phyloP scores from a whole-genome alignment of 1,140 invertebrate genomes.

The Drosophila ogumai region DNA sequence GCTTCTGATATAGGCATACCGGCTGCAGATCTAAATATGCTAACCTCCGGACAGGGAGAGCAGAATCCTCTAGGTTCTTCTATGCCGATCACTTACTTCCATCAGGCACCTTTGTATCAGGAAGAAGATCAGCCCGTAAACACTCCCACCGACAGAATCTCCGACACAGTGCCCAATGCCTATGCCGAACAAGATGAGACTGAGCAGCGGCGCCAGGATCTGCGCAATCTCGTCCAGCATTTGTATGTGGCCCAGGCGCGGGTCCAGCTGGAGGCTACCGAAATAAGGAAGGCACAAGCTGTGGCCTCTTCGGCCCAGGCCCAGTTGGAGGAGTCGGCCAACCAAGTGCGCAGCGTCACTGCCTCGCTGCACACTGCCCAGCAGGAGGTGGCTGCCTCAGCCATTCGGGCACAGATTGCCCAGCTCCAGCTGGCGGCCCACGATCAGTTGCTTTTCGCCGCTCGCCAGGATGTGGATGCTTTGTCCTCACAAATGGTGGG shows the following conservation, averaged over 20 bases:
- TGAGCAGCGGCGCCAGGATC: slow-evolving; percentile 57
- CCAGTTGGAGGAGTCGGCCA: slow-evolving; percentile 73
- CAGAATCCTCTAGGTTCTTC: not conserved
- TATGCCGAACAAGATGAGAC: slow-evolving; percentile 46
- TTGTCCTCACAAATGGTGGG: slow-evolving; percentile 83
- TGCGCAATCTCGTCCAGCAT: slow-evolving; percentile 75
- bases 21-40: not conserved
- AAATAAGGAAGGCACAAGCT: slow-evolving; percentile 77
- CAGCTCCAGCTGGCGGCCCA: slow-evolving; percentile 83
- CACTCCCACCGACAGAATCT: not conserved
- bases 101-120: not conserved
- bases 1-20: not conserved
- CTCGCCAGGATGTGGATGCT: slow-evolving; percentile 80
- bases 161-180: slow-evolving; percentile 3
- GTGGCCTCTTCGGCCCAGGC: slow-evolving; percentile 71
- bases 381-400: slow-evolving; percentile 78
- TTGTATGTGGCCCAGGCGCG: slow-evolving; percentile 82
- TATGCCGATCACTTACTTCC: not conserved
- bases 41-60: not conserved
- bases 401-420: slow-evolving; percentile 78
- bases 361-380: slow-evolving; percentile 78
- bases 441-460: slow-evolving; percentile 80
- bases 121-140: slow-evolving; percentile 3
- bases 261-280: slow-evolving; percentile 79
- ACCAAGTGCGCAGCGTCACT: slow-evolving; percentile 79